Evolutionary conservation across 2,888 invertebrate genomes (phyloP).

Genomic region (Colletes collaris): DNA sequence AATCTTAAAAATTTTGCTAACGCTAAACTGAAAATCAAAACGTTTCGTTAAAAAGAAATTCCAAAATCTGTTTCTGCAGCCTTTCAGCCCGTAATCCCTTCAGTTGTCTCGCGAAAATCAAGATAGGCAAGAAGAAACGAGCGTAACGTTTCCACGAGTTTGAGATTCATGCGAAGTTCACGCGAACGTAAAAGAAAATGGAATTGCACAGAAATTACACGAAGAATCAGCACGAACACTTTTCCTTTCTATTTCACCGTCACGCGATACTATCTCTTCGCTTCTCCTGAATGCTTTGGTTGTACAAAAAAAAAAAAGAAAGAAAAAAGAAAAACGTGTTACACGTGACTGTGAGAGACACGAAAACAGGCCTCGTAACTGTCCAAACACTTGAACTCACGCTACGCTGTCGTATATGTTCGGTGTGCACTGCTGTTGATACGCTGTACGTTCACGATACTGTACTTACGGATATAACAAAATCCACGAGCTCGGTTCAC

Average conservation of each 20-base stretch:
- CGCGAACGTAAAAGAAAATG: conserved; percentile 53
- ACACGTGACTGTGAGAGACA: conserved; percentile 39
- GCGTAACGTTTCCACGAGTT: conserved; percentile 2
- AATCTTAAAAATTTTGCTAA: too few relatives aligned
- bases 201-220: conserved; percentile 27
- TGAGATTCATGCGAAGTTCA: conserved; percentile 70
- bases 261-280: conserved; percentile 35
- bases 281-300: conserved; percentile 57
- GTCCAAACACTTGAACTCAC: conserved; percentile 57
- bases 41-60: too few relatives aligned
- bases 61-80: too few relatives aligned
- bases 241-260: conserved; percentile 13
- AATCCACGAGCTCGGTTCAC: conserved; percentile 29
- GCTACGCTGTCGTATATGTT: conserved; percentile 65
- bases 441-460: conserved; percentile 38
- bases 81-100: too few relatives aligned
- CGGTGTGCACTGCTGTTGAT: conserved; percentile 66
- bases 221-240: conserved; percentile 28
- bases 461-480: conserved; percentile 21
- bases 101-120: background rate
- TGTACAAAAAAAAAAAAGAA: conserved; percentile 37
- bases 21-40: too few relatives aligned
- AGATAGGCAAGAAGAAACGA: background rate
- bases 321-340: conserved; percentile 19
- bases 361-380: conserved; percentile 60